Evolutionary conservation across 2,797 vertebrate species (phyloP).

Genomic region (Rhinogobio ventralis): DNA sequence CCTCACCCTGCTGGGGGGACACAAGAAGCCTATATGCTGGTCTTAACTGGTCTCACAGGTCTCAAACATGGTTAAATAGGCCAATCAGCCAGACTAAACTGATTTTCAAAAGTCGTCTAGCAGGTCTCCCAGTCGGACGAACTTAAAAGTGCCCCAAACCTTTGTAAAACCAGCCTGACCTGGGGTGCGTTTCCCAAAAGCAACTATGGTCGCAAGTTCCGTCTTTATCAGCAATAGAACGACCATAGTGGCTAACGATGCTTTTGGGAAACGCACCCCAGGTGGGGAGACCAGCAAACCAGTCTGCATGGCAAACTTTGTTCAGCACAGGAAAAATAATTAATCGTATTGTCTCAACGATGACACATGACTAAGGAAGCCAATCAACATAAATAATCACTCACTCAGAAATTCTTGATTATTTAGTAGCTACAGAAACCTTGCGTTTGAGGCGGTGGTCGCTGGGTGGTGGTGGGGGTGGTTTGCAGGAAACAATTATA

Average conservation of each 20-base stretch:
- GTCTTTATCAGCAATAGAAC: too few species aligned
- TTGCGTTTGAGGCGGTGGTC: conserved; percentile 71
- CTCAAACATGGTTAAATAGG: background rate
- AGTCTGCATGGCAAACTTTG: background rate
- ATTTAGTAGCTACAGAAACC: conserved; percentile 71
- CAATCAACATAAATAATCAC: conserved; percentile 77
- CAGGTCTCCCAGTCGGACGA: background rate
- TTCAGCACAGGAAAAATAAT: conserved; percentile 17
- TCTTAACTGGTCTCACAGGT: background rate
- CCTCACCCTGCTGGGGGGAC: background rate
- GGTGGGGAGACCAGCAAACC: background rate
- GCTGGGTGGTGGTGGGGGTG: conserved; percentile 64
- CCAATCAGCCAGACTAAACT: background rate
- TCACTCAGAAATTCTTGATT: conserved; percentile 77
- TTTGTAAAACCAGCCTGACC: background rate
- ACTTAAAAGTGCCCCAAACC: background rate
- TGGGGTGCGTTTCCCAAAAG: background rate
- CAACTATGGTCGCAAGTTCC: too few species aligned
- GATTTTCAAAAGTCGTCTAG: background rate
- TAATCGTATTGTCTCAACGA: conserved; percentile 72
- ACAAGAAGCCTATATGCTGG: background rate
- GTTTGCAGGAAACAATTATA: conserved; percentile 83
- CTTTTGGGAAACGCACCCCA: too few species aligned
- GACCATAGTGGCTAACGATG: too few species aligned
- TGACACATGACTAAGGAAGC: conserved; percentile 81